Evolutionary conservation across 2,797 vertebrate genomes (phyloP).

Genomic region (Hyperoplus immaculatus): DNA sequence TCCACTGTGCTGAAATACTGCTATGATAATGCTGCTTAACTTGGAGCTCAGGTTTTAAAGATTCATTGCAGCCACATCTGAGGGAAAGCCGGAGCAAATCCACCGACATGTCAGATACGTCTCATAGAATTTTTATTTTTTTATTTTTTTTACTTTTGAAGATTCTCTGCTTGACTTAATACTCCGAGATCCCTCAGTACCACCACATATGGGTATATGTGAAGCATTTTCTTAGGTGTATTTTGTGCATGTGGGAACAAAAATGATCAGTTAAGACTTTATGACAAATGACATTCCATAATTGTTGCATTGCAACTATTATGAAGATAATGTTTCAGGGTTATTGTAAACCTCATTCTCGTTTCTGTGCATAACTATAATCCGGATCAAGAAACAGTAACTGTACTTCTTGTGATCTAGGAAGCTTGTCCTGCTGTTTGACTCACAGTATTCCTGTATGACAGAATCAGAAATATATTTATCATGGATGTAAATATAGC

Average conservation of each 20-base stretch:
- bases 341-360: neutral
- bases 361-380: neutral
- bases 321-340: neutral
- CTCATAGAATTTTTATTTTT: constrained; percentile 59
- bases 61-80: constrained; percentile 66
- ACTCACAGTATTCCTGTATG: neutral
- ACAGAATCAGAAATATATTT: neutral
- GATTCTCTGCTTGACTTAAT: constrained; percentile 46
- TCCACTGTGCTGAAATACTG: constrained; percentile 54
- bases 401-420: neutral
- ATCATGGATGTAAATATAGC: constrained; percentile 19
- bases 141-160: constrained; percentile 50
- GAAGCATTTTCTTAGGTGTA: neutral
- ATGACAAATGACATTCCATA: neutral
- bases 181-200: constrained; percentile 18
- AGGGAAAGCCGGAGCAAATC: constrained; percentile 68
- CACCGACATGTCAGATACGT: constrained; percentile 62
- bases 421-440: neutral
- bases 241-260: neutral
- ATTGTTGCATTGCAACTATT: neutral
- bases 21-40: constrained; percentile 70
- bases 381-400: neutral
- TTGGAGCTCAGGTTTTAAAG: constrained; percentile 65
- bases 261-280: constrained; percentile 22
- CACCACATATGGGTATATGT: constrained; percentile 15